A percentile compares a stretch with the other conserved stretches of the same genome.
Conservation (phyloP, 2,797 vertebrate genomes). For the Epinephelus malabaricus region DNA sequence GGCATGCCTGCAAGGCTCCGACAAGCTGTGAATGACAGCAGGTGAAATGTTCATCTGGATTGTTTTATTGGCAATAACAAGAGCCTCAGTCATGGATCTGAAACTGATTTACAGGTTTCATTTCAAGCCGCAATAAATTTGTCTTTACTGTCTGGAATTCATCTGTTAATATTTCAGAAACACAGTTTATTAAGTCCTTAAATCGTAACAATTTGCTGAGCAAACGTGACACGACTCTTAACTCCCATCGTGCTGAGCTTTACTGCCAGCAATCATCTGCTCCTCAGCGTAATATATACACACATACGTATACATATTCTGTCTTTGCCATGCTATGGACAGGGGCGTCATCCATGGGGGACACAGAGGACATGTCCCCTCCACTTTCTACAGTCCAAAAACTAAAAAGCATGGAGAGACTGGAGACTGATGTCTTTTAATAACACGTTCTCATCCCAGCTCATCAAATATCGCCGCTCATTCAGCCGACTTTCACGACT, state of each 20-base stretch:
- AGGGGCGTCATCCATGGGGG: no score
- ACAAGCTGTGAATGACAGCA: constrained; percentile 50
- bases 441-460: no score
- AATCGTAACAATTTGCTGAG: constrained; percentile 64
- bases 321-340: not conserved
- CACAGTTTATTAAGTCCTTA: constrained; percentile 72
- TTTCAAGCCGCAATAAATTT: constrained; percentile 65
- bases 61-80: constrained; percentile 62
- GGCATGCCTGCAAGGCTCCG: constrained; percentile 24
- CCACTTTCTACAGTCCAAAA: no score
- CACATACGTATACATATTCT: constrained; percentile 9
- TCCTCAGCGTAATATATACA: constrained; percentile 20
- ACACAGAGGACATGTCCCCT: no score
- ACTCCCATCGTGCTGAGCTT: constrained; percentile 43
- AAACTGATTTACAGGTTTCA: constrained; percentile 73
- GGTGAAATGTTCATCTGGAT: constrained; percentile 54
- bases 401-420: no score
- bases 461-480: no score
- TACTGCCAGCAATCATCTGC: constrained; percentile 53
- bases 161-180: constrained; percentile 70
- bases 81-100: constrained; percentile 38
- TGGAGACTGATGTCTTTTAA: no score
- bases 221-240: constrained; percentile 56
- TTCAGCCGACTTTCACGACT: no score
- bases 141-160: constrained; percentile 63